phyloP scores from a whole-genome alignment of 2,797 vertebrate species.

The Falco biarmicus region DNA sequence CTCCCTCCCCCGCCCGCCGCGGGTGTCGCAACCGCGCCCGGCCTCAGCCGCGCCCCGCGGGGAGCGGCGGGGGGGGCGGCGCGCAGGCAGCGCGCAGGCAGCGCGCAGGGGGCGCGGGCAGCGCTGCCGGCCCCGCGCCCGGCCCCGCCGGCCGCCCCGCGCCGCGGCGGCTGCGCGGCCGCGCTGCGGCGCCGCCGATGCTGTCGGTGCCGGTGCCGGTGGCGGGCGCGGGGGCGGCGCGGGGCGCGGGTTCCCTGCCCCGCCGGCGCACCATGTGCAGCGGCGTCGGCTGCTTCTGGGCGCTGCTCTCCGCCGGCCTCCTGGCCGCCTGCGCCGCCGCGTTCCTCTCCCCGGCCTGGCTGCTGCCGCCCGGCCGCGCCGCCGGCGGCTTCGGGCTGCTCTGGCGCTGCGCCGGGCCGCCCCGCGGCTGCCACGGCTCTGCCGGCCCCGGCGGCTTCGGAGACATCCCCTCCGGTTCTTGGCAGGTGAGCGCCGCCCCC shows the following conservation, averaged over 20 bases:
- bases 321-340: constrained; percentile 88
- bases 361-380: constrained; percentile 61
- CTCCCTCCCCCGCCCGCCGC: not conserved
- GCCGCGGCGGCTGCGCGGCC: not conserved
- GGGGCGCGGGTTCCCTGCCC: constrained; percentile 77
- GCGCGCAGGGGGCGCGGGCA: not conserved
- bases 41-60: constrained; percentile 44
- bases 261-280: constrained; percentile 87
- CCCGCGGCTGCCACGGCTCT: constrained; percentile 86
- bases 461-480: constrained; percentile 91
- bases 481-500: constrained; percentile 84
- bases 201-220: constrained; percentile 82
- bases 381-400: constrained; percentile 87
- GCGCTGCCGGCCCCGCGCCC: constrained; percentile 17
- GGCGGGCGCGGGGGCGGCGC: constrained; percentile 79
- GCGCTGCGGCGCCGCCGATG: constrained; percentile 75
- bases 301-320: constrained; percentile 88
- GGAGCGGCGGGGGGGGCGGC: not conserved
- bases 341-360: constrained; percentile 89
- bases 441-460: constrained; percentile 86
- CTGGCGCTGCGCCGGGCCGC: constrained; percentile 88
- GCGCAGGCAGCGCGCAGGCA: not conserved
- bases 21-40: constrained; percentile 50
- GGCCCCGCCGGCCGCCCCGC: constrained; percentile 12
- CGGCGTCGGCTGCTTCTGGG: constrained; percentile 92